These are phyloP conservation scores for Oligia fasciuncula DNA, from an alignment of 2,888 invertebrate species.

Conservation along the genomic window DNA sequence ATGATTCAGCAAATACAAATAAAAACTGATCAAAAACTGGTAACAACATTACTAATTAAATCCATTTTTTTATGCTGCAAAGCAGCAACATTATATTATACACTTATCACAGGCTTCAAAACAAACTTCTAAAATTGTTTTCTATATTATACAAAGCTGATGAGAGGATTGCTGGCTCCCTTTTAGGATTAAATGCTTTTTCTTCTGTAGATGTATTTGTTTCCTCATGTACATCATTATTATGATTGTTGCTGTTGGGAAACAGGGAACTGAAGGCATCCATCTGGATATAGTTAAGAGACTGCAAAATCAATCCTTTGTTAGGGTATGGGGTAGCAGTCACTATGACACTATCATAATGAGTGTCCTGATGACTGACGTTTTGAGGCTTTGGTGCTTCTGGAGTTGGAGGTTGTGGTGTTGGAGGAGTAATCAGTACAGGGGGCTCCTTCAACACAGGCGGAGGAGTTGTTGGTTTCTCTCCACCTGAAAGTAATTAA, in stretches of 20 bases:
- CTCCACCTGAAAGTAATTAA: conserved; percentile 73
- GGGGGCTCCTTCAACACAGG: conserved; percentile 60
- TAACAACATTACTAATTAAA: conserved; percentile 47
- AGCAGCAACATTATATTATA: conserved; percentile 30
- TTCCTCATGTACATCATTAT: conserved; percentile 55
- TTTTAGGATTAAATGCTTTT: conserved; percentile 68
- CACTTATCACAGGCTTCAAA: conserved; percentile 74
- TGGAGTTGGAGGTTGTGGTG: conserved; percentile 24
- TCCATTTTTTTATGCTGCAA: conserved; percentile 31
- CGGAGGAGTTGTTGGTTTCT: conserved; percentile 71
- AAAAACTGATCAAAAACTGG: conserved; percentile 55
- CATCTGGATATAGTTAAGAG: conserved; percentile 88
- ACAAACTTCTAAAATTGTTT: conserved; percentile 86
- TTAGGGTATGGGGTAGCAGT: conserved; percentile 84
- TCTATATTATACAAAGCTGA: conserved; percentile 84
- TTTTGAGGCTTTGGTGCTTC: conserved; percentile 65
- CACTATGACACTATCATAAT: conserved; percentile 49
- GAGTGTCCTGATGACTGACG: conserved; percentile 55
- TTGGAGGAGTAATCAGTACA: conserved; percentile 26
- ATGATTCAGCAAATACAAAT: conserved; percentile 60
- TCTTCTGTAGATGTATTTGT: conserved; percentile 63
- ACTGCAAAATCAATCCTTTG: conserved; percentile 84
- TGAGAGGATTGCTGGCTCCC: conserved; percentile 81
- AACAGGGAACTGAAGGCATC: conserved; percentile 86
- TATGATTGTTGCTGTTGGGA: conserved; percentile 70